Percentiles rank a stretch among this genome's conserved stretches.
phyloP scores from a whole-genome alignment of 2,113 vertebrate species.

The Tachysurus fulvidraco region DNA sequence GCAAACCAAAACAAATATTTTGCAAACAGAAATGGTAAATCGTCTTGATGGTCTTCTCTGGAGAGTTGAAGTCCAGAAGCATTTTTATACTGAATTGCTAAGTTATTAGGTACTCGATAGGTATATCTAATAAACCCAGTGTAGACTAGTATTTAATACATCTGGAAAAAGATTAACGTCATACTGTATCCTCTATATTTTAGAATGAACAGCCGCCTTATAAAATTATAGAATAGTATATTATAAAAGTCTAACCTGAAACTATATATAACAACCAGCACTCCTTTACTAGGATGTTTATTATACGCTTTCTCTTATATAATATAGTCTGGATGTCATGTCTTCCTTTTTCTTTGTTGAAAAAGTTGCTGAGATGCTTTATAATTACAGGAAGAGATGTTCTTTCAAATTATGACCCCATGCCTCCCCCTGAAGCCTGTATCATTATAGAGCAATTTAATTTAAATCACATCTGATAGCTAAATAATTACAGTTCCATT shows the following conservation, averaged over 20 bases:
- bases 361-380: neutral
- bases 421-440: neutral
- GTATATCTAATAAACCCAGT: neutral
- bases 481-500: constrained; percentile 41
- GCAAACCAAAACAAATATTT: neutral
- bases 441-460: constrained; percentile 36
- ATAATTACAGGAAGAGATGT: constrained; percentile 10
- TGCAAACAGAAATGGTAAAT: neutral
- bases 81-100: neutral
- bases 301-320: neutral
- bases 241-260: neutral
- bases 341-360: neutral
- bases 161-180: neutral
- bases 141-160: neutral
- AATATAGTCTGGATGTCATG: neutral
- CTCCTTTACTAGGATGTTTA: neutral
- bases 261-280: neutral
- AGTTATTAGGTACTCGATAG: neutral
- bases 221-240: neutral
- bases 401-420: constrained; percentile 11
- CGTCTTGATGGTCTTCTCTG: neutral
- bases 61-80: neutral
- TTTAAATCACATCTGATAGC: constrained; percentile 31
- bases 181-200: neutral
- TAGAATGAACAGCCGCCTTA: neutral